phyloP scores from a whole-genome alignment of 2,888 invertebrate genomes.

The Tenthredo distinguenda region DNA sequence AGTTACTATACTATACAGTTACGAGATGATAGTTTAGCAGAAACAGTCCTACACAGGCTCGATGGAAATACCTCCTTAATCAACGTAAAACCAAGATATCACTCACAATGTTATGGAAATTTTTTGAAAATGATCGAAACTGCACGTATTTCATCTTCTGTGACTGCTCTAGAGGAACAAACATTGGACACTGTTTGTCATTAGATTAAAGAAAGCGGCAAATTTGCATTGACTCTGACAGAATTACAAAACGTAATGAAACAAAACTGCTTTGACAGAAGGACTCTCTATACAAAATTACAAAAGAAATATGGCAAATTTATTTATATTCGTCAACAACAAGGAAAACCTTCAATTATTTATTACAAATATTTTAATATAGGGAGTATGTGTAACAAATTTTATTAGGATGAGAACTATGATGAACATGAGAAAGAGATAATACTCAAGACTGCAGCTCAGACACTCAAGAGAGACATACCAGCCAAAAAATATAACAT shows the following conservation, averaged over 20 bases:
- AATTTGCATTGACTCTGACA: slow-evolving; percentile 19
- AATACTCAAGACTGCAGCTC: slow-evolving; percentile 31
- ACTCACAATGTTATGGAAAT: background rate
- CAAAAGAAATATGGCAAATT: slow-evolving; percentile 23
- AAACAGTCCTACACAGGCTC: slow-evolving; percentile 12
- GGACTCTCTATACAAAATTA: slow-evolving; percentile 25
- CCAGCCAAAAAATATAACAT: slow-evolving; percentile 26
- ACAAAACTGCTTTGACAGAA: background rate
- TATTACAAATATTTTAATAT: slow-evolving; percentile 38
- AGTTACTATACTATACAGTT: background rate
- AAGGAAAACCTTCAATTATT: slow-evolving; percentile 20
- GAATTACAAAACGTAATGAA: slow-evolving; percentile 35
- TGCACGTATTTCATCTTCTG: slow-evolving; percentile 18
- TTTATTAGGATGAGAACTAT: slow-evolving; percentile 18
- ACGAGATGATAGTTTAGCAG: slow-evolving; percentile 14
- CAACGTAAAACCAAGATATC: slow-evolving; percentile 32
- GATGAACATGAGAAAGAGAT: slow-evolving; percentile 30
- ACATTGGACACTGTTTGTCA: background rate
- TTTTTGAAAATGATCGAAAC: background rate
- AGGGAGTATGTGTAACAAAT: slow-evolving; percentile 12
- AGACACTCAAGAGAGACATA: slow-evolving; percentile 52
- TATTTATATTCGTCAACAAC: slow-evolving; percentile 32
- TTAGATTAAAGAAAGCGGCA: slow-evolving; percentile 23
- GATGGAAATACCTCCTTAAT: slow-evolving; percentile 33
- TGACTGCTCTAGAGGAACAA: slow-evolving; percentile 15